phyloP scores from a whole-genome alignment of 2,797 vertebrate species.

The Pangasius macronema region DNA sequence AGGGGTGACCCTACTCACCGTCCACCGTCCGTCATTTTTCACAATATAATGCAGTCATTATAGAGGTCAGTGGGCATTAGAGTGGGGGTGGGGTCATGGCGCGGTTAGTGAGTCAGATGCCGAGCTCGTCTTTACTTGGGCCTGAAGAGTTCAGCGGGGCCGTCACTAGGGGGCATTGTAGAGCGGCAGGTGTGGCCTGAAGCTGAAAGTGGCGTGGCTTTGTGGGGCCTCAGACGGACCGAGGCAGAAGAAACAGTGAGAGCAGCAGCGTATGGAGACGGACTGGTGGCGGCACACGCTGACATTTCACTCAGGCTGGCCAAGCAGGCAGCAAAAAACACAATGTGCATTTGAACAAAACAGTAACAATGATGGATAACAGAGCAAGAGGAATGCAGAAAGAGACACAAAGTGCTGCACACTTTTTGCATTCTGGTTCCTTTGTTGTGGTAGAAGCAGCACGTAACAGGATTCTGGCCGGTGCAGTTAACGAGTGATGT shows the following conservation, averaged over 20 bases:
- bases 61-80: constrained; percentile 67
- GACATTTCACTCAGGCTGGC: constrained; percentile 82
- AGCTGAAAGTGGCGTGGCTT: constrained; percentile 79
- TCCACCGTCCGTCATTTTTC: too few relatives aligned
- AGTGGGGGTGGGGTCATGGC: constrained; percentile 57
- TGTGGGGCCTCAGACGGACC: constrained; percentile 81
- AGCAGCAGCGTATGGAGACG: constrained; percentile 69
- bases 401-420: background rate
- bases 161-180: constrained; percentile 76
- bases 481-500: background rate
- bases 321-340: constrained; percentile 63
- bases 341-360: constrained; percentile 69
- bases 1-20: too few relatives aligned
- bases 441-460: background rate
- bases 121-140: constrained; percentile 71
- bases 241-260: constrained; percentile 77
- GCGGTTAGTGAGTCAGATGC: constrained; percentile 59
- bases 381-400: constrained; percentile 5
- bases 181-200: constrained; percentile 78
- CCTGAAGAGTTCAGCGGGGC: constrained; percentile 78
- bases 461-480: background rate
- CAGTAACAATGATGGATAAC: background rate
- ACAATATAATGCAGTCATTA: constrained; percentile 72
- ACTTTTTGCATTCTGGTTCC: background rate
- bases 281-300: constrained; percentile 74